Evolutionary conservation across 2,888 invertebrate species (phyloP), one percentile per base, ranked within the genome.

Genomic region (Priocnemis perturbator): DNA sequence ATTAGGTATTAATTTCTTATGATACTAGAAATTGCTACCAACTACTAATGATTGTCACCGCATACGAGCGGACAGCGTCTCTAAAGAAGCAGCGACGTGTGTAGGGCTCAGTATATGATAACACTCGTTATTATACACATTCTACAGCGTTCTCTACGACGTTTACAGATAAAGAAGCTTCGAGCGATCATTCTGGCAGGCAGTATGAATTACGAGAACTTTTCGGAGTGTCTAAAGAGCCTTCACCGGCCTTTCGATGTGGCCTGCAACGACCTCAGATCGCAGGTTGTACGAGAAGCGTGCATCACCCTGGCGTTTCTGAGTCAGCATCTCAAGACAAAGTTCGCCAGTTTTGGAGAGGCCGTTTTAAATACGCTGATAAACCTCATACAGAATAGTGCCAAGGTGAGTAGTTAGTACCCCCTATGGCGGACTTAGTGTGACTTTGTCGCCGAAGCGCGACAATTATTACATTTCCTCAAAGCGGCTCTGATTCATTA

Each of bases 281-380:
- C 98, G 79, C 96, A 96, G 90, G 96, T 98, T 71, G 98, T 98
- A 0, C 92, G 99, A 58, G 99, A 99, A 89, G 97, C 97, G 0
- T 98, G 98, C 87, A 95, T 98, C 71, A 97, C 98, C 0, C 94
- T 98, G 81, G 97, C 98, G 50, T 98, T 94, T 90, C 92, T 98
- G 90, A 94, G 97, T 59, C 96, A 97, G 89, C 93, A 93, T 60
- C 89, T 99, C 63, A 94, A 94, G 68, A 93, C 92, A 81, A 96
- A 95, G 88, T 92, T 96, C 81, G 98, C 98, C 79, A 95, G 94
- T 86, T 95, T 97, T 90, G 95, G 95, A 52, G 95, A 97, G 87
- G 92, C 93, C 76, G 92, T 98, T 62, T 90, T 99, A 58, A 95
- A 95, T 75, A 93, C 93, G 81, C 90, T 99, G 30, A 96, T 99